Evolutionary conservation across 2,888 invertebrate species (phyloP).

Genomic region (Lasius platythorax): DNA sequence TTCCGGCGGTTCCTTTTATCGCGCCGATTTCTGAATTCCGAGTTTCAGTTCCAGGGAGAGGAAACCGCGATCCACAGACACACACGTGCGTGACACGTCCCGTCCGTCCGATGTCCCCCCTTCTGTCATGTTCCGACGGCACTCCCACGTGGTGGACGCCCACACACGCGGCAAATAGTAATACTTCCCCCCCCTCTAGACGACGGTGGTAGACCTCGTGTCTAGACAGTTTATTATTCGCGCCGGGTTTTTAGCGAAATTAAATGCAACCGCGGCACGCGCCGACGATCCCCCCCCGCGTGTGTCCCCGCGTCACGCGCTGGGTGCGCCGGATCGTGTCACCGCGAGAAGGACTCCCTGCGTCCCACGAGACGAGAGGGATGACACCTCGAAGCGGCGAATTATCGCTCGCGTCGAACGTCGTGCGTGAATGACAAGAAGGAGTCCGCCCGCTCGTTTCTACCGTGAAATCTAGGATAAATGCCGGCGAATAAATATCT

Average conservation of each 20-base stretch:
- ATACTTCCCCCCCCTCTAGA: conserved; percentile 51
- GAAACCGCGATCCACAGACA: conserved; percentile 65
- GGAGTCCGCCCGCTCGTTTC: not conserved
- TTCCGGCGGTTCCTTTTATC: conserved; percentile 34
- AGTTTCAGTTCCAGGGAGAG: conserved; percentile 56
- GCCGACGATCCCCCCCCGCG: conserved; percentile 27
- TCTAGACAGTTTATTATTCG: conserved; percentile 76
- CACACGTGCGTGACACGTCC: conserved; percentile 49
- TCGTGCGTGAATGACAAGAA: not conserved
- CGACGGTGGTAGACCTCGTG: conserved; percentile 59
- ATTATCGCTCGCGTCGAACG: not conserved
- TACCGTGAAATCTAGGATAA: not conserved
- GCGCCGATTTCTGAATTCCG: conserved; percentile 50
- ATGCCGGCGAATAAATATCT: not conserved
- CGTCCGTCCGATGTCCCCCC: conserved; percentile 62
- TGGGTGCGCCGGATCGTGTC: conserved; percentile 60
- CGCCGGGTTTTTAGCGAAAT: conserved; percentile 74
- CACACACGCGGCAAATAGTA: conserved; percentile 73
- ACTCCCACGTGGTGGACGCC: conserved; percentile 75
- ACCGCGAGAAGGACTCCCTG: conserved; percentile 1
- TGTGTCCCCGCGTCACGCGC: conserved; percentile 15
- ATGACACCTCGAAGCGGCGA: not conserved
- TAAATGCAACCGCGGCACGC: conserved; percentile 62
- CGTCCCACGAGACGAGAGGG: conserved; percentile 26
- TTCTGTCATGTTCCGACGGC: conserved; percentile 72